phyloP scores from a whole-genome alignment of 2,113 vertebrate species.

The Himantopus leucocephalus region DNA sequence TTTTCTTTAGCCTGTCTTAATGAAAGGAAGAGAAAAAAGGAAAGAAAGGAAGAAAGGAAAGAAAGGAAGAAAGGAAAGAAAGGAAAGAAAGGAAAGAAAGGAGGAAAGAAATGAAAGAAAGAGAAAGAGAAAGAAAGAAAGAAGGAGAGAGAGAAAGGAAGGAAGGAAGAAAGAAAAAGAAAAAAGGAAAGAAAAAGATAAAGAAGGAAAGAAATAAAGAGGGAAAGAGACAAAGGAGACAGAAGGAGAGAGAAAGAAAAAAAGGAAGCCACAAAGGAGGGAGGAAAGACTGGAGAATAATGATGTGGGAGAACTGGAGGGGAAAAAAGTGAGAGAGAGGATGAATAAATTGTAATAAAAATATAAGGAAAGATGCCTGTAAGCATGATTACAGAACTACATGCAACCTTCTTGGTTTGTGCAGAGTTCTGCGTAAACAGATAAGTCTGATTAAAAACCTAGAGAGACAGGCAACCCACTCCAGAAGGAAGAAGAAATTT shows the following conservation, averaged over 20 bases:
- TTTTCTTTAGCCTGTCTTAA: neutral
- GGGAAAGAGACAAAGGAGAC: neutral
- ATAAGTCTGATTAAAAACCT: neutral
- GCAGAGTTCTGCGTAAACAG: neutral
- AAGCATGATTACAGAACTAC: neutral
- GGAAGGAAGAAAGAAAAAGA: fast-evolving
- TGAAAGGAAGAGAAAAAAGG: no score
- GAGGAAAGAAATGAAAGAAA: no score
- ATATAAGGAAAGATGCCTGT: neutral
- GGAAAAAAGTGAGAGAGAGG: neutral
- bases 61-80: no score
- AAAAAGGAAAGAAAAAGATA: no score
- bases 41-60: neutral
- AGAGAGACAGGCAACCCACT: neutral
- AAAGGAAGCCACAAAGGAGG: neutral
- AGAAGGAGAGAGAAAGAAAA: neutral
- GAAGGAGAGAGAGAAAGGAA: no score
- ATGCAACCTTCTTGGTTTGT: neutral
- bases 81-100: neutral
- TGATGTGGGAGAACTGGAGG: neutral
- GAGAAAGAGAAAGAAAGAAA: no score
- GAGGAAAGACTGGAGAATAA: neutral
- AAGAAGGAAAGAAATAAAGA: neutral
- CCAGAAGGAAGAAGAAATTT: neutral
- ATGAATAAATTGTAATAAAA: neutral